Conservation (phyloP, 2,888 invertebrate species). For the Dasysyrphus tricinctus region DNA sequence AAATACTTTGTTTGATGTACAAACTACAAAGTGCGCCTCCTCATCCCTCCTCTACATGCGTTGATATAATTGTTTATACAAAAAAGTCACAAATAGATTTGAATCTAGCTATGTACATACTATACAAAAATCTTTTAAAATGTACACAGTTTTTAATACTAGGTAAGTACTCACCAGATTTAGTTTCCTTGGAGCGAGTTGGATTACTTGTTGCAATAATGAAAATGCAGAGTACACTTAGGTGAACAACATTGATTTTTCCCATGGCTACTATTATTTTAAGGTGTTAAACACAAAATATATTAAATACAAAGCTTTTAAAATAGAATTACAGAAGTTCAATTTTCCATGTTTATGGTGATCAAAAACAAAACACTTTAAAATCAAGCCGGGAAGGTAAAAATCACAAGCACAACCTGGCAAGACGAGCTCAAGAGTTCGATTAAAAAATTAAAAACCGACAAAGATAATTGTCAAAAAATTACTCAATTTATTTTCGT, state of each 20-base stretch:
- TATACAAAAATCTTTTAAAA: background rate
- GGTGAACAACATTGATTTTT: constrained; percentile 26
- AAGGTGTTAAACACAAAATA: background rate
- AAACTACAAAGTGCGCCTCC: background rate
- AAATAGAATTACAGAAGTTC: constrained; percentile 14
- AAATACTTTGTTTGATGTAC: constrained; percentile 11
- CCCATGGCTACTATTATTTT: constrained; percentile 23
- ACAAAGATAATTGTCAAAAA: constrained; percentile 43
- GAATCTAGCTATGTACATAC: background rate
- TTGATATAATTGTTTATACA: constrained; percentile 45
- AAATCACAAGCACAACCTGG: background rate
- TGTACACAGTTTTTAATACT: background rate
- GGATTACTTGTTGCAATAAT: constrained; percentile 56
- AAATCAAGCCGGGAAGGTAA: background rate
- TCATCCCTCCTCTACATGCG: background rate
- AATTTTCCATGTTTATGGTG: constrained; percentile 29
- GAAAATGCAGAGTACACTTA: constrained; percentile 33
- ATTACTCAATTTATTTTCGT: background rate
- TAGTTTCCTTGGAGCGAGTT: constrained; percentile 44
- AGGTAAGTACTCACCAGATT: constrained; percentile 48
- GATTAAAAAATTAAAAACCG: constrained; percentile 30
- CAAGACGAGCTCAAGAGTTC: constrained; percentile 34
- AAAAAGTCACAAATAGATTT: constrained; percentile 53
- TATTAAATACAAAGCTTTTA: background rate
- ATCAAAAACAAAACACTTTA: constrained; percentile 12